These are phyloP conservation scores for Bembecia ichneumoniformis DNA, from an alignment of 2,888 invertebrate species.

Conservation along the genomic window DNA sequence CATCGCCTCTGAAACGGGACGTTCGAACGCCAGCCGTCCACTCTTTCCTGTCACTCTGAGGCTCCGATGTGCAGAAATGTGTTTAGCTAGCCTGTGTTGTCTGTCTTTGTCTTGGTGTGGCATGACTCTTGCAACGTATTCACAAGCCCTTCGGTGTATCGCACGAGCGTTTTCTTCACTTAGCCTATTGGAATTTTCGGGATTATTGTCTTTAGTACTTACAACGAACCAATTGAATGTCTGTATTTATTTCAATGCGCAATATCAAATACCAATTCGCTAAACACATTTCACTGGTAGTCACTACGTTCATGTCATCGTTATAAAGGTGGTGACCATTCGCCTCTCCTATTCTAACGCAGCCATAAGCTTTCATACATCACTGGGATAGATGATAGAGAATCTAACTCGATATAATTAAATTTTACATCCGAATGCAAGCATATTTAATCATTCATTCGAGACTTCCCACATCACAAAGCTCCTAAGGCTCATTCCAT, in stretches of 20 bases:
- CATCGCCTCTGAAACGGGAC: background rate
- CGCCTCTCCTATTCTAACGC: conserved; percentile 17
- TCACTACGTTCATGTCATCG: conserved; percentile 8
- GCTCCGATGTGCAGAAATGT: conserved; percentile 20
- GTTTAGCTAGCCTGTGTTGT: conserved; percentile 19
- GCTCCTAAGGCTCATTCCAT: too few species aligned
- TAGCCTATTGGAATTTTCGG: too few species aligned
- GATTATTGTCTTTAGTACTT: too few species aligned
- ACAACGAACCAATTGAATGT: too few species aligned
- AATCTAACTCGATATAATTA: too few species aligned
- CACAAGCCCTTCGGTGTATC: background rate
- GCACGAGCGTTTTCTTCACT: background rate
- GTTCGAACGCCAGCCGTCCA: conserved; percentile 13
- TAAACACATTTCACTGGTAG: conserved; percentile 19
- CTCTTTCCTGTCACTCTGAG: conserved; percentile 16
- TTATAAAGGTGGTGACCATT: conserved; percentile 4
- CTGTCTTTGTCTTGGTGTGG: conserved; percentile 13
- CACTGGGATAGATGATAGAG: conserved; percentile 4
- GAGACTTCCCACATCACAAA: too few species aligned
- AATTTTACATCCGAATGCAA: too few species aligned
- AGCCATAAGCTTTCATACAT: conserved; percentile 62
- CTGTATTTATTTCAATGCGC: too few species aligned
- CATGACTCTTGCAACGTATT: conserved; percentile 8
- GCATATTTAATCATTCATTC: too few species aligned
- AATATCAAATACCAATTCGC: conserved; percentile 1